Conservation (phyloP, 2,797 vertebrate species). For the Gallinago nigripennis region DNA sequence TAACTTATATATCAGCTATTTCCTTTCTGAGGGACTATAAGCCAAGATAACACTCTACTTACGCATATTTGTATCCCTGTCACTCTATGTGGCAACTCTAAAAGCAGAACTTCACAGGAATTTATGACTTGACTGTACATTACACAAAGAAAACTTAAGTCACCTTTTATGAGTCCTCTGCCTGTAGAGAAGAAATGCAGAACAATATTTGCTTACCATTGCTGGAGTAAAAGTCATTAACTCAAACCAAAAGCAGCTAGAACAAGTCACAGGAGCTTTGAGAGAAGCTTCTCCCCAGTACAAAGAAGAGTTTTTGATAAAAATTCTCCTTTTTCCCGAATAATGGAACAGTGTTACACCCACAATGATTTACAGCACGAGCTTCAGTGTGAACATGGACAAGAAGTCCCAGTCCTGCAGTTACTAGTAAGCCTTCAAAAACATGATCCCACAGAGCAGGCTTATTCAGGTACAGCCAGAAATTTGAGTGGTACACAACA, state of each 20-base stretch:
- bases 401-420: background rate
- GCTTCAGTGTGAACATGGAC: background rate
- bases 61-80: background rate
- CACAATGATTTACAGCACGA: background rate
- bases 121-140: background rate
- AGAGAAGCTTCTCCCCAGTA: background rate
- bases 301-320: background rate
- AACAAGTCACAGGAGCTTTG: background rate
- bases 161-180: slow-evolving; percentile 32
- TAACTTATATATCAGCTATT: slow-evolving; percentile 6
- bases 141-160: slow-evolving; percentile 35
- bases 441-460: background rate
- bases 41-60: background rate
- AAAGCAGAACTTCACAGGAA: slow-evolving; percentile 44
- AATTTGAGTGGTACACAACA: background rate
- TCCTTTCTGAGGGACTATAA: background rate
- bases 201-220: background rate
- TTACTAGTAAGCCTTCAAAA: background rate
- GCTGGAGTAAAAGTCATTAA: background rate
- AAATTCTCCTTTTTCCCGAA: background rate
- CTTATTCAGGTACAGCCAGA: background rate
- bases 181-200: background rate
- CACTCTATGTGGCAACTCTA: slow-evolving; percentile 3
- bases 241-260: background rate
- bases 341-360: background rate